A percentile compares a stretch with the other conserved stretches of the same genome.
Evolutionary conservation across 2,113 vertebrate species (phyloP).

Genomic region (Edolisoma coerulescens): DNA sequence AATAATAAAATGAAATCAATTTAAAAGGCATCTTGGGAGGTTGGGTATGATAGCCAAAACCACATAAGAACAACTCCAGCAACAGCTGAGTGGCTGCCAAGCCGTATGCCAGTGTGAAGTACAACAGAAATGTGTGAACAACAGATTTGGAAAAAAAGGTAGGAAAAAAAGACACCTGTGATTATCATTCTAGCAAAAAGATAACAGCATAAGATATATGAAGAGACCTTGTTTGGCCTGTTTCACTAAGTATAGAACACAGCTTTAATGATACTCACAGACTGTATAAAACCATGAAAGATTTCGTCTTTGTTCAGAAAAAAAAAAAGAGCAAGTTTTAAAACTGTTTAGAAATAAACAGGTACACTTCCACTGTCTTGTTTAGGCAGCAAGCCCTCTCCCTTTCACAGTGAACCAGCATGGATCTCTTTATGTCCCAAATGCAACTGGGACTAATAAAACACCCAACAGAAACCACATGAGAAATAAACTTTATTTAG

Average conservation of each 20-base stretch:
- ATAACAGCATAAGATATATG: not conserved
- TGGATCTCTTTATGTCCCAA: not conserved
- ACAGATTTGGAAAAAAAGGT: not conserved
- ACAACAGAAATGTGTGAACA: conserved; percentile 33
- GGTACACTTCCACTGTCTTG: not conserved
- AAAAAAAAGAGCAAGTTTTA: not conserved
- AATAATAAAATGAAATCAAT: not conserved
- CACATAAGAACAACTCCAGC: not conserved
- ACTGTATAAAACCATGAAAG: not conserved
- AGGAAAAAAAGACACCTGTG: not conserved
- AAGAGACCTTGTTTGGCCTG: not conserved
- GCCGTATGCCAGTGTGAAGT: not conserved
- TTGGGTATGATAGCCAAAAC: not conserved
- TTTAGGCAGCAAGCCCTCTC: not conserved
- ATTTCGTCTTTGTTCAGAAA: not conserved
- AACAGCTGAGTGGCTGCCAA: conserved; percentile 22
- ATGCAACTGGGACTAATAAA: not conserved
- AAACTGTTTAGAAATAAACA: not conserved
- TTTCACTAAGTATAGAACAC: not conserved
- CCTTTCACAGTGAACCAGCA: not conserved
- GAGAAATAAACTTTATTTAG: not conserved
- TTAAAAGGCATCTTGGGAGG: not conserved
- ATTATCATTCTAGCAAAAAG: not conserved
- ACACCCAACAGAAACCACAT: not conserved
- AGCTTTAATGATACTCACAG: not conserved